Base-by-base conservation (phyloP, 2,797 vertebrate species). In the Odontamblyopus lacepedii region DNA sequence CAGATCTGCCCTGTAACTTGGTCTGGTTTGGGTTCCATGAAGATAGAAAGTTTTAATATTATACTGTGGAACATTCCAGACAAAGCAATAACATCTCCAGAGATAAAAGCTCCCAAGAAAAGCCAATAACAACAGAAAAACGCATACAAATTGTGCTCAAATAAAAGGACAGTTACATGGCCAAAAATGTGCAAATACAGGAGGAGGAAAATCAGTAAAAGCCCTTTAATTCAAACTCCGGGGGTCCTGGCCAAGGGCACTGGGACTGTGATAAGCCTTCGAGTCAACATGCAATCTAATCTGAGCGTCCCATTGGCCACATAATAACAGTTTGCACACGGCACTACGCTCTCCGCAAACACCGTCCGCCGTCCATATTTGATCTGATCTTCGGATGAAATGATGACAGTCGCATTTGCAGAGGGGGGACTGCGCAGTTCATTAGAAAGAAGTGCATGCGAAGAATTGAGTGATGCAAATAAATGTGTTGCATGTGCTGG, bases 271-370 rank as follows among this genome's bases (percentile, higher is more conserved):
- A 92, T 90, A 90, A 89, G 89, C 85, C 83, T 77, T 67, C 56
- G 57, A 86, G 89, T 89, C 88, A 91, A 88, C 81, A 87, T 80
- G 66, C 84, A 85, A 87, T 91, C 82, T 79, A 85, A 91, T 91
- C 88, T 87, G 69, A 63, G 78, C 67, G 70, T 90, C 87, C 90
- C 86, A 88, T 87, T 89, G 89, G 88, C 86, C 86, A 84, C 80
- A 85, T 90, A 91, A 89, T 90, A 86, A 89, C 79, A 79, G 71
- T 90, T 90, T 83, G 87, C 83, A 81, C 81, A 77, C 77, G 85
- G 87, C 83, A 78, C 81, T 87, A 13, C 19, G n/a, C n/a, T 23
- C 85, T 87, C 75, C 73, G 82, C 67, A 74, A 86, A 77, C 86
- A 66, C 44, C 44, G 48, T 23, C 13, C 38, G 7, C 35, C 7